Base-by-base conservation (phyloP, 2,888 invertebrate species). In the Melieria omissa region DNA sequence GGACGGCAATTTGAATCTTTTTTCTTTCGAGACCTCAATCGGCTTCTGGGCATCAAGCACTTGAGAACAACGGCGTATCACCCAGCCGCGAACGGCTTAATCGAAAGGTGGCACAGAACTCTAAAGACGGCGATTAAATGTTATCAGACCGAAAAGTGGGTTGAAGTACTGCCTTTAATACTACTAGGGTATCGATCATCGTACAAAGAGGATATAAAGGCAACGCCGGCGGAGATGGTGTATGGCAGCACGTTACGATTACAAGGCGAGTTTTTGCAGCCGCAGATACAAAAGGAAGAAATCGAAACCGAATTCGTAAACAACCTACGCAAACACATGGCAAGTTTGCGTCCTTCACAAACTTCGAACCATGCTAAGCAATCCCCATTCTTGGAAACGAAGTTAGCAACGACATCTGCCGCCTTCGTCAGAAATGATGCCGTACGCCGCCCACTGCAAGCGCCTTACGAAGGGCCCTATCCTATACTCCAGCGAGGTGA, bases 11-110 rank as follows among this genome's bases (percentile, higher is more conserved):
- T 29, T 29, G 29, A 29, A 12, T 49, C 49, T 2, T 49, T 12
- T 10, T 12, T 49, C 9, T 86, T 85, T 73, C 71, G 77, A n/a
- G 77, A 78, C 71, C 66, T 78, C 44, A 77, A 76, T 63, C 72
- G 74, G 76, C n/a, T n/a, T n/a, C n/a, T n/a, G n/a, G n/a, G n/a
- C n/a, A n/a, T n/a, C n/a, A n/a, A n/a, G n/a, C 70, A 73, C n/a
- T 42, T 74, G 7, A 63, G 16, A 49, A 63, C 49, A 46, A 63
- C 63, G 41, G 63, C 72, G 3, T 75, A 73, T 14, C 75, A 74
- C 44, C 73, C 72, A 0, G 63, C 64, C 6, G 64, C 72, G 12
- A 77, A 73, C 47, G 74, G 73, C 7, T 8, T 58, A 14, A 66
- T 74, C 6, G 73, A 77, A 44, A 65, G 73, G 9, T 73, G 62